A percentile compares a stretch with the other conserved stretches of the same genome.
These are phyloP conservation scores for Suncus etruscus DNA, from an alignment of 2,113 vertebrate genomes.

Conservation along the genomic window DNA sequence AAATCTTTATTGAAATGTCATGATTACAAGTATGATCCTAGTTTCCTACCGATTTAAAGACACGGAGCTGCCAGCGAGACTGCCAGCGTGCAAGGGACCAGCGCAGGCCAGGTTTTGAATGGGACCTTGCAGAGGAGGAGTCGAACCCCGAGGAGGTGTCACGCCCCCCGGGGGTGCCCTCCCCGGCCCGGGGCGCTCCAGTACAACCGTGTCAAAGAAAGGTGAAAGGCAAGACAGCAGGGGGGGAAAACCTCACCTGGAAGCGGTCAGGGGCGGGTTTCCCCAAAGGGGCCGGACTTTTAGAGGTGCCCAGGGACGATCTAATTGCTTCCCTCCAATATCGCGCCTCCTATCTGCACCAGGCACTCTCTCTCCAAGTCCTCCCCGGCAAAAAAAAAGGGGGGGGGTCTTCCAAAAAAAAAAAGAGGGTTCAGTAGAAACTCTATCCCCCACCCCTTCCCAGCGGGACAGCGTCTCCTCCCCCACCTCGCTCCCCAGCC, in stretches of 20 bases:
- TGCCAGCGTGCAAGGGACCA: not conserved
- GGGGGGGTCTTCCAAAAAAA: not conserved
- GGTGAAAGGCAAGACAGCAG: constrained; percentile 41
- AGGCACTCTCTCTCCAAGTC: not conserved
- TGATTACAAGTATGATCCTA: too few relatives aligned
- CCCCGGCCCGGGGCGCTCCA: accelerated
- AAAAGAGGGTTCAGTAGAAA: not conserved
- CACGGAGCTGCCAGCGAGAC: not conserved
- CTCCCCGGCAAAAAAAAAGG: not conserved
- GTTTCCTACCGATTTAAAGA: not conserved
- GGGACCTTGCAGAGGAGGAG: accelerated
- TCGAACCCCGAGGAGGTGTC: not conserved
- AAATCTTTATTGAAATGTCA: too few relatives aligned
- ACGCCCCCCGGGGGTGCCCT: constrained; percentile 32
- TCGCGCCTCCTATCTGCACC: not conserved
- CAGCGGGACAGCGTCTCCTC: not conserved
- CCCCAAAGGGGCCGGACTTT: not conserved
- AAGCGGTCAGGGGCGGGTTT: not conserved
- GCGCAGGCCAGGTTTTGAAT: not conserved
- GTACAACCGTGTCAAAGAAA: accelerated
- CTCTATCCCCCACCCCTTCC: not conserved
- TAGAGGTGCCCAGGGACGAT: not conserved
- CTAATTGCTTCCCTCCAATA: not conserved
- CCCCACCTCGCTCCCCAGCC: constrained; percentile 51
- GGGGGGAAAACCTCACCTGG: constrained; percentile 16